Conservation (phyloP, 2,888 invertebrate species). For the Helicoverpa assulta region DNA sequence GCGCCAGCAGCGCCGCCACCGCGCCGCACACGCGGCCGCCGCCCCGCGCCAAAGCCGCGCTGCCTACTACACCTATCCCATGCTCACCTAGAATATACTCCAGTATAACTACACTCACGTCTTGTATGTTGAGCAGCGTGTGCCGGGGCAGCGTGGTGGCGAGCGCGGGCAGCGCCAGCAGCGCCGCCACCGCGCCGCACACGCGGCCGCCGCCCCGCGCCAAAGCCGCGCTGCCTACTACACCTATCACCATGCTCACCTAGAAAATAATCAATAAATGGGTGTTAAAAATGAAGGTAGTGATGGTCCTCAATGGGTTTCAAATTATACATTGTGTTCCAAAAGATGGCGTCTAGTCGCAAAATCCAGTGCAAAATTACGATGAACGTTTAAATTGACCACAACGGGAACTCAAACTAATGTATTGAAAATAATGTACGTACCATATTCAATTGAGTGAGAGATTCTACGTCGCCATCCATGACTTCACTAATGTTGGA, state of each 20-base stretch:
- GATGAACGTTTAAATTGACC: too few relatives aligned
- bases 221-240: slow-evolving; percentile 78
- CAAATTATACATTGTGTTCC: too few relatives aligned
- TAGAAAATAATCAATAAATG: slow-evolving; percentile 44
- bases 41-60: slow-evolving; percentile 72
- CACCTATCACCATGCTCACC: slow-evolving; percentile 88
- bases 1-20: slow-evolving; percentile 85
- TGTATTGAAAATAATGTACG: slow-evolving; percentile 58
- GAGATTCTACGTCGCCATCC: slow-evolving; percentile 94
- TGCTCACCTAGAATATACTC: slow-evolving; percentile 77
- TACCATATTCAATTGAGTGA: slow-evolving; percentile 93
- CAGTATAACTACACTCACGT: slow-evolving; percentile 74
- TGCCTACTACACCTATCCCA: slow-evolving; percentile 84
- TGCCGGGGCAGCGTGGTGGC: slow-evolving; percentile 81
- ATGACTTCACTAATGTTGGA: slow-evolving; percentile 95
- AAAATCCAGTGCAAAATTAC: too few relatives aligned
- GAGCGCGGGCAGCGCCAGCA: slow-evolving; percentile 84
- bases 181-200: slow-evolving; percentile 86
- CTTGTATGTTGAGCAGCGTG: slow-evolving; percentile 85
- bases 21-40: slow-evolving; percentile 86
- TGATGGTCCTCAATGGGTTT: too few relatives aligned
- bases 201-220: slow-evolving; percentile 79
- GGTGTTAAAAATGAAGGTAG: neutral
- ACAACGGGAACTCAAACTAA: too few relatives aligned
- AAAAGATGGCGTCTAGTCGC: too few relatives aligned